Evolutionary conservation across 2,888 invertebrate genomes (phyloP).

Genomic region (Tupiocoris notatus): DNA sequence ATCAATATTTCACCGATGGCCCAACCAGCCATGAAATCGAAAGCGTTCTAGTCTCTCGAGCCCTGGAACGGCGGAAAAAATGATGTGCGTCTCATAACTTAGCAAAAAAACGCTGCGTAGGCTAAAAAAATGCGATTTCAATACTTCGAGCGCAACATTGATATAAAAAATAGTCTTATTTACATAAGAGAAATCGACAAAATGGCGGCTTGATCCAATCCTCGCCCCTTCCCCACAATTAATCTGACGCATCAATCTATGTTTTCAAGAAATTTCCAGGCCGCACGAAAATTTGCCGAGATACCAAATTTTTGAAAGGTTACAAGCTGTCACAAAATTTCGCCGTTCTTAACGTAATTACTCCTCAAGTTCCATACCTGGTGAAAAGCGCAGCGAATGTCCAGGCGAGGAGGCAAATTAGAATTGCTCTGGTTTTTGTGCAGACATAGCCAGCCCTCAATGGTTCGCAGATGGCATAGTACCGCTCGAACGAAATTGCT

Average conservation of each 20-base stretch:
- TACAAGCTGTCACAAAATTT: no score
- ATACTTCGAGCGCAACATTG: no score
- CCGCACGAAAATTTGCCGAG: no score
- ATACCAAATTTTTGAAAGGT: no score
- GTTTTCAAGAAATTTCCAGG: no score
- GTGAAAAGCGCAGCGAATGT: constrained; percentile 79
- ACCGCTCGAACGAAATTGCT: constrained; percentile 88
- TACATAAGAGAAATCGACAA: no score
- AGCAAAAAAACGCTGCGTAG: background rate
- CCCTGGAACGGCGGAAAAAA: constrained; percentile 4
- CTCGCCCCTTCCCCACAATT: no score
- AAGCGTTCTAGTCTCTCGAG: constrained; percentile 1
- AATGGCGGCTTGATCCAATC: no score
- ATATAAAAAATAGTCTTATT: no score
- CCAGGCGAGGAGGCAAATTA: constrained; percentile 82
- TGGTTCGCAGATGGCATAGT: constrained; percentile 86
- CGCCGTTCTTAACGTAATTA: no score
- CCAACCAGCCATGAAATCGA: constrained; percentile 29
- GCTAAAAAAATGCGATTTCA: background rate
- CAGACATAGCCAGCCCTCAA: constrained; percentile 86
- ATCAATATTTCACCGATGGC: constrained; percentile 3
- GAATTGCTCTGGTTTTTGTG: constrained; percentile 78
- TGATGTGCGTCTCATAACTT: constrained; percentile 7
- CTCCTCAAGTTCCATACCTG: no score
- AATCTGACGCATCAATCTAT: no score